Evolutionary conservation across 2,888 invertebrate genomes (phyloP).

Genomic region (Polydrusus pterygomalis): DNA sequence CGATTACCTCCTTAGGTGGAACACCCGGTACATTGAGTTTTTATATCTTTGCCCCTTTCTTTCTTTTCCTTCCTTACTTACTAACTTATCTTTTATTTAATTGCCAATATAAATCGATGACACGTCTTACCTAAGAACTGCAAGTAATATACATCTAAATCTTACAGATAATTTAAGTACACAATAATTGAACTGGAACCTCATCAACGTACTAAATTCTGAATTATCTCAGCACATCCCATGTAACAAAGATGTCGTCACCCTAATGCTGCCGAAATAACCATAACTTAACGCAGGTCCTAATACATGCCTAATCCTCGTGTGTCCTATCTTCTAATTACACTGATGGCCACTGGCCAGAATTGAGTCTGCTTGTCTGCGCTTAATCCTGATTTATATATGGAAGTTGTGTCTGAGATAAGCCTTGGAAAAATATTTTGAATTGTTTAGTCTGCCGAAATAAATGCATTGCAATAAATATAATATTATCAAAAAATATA

Average conservation of each 20-base stretch:
- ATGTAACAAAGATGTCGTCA: conserved; percentile 62
- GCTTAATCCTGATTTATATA: conserved; percentile 53
- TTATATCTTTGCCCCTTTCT: no score
- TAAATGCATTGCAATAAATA: background rate
- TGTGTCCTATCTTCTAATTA: conserved; percentile 67
- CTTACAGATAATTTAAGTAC: background rate
- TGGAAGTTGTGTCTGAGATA: conserved; percentile 28
- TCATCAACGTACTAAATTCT: conserved; percentile 2
- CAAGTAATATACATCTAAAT: no score
- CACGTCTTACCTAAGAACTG: no score
- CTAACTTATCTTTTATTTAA: no score
- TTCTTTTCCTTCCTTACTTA: no score
- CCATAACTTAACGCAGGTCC: conserved; percentile 66
- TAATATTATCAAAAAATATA: no score
- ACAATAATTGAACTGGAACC: background rate
- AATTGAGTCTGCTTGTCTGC: conserved; percentile 45
- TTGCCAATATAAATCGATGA: no score
- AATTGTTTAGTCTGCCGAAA: conserved; percentile 31
- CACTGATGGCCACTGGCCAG: conserved; percentile 62
- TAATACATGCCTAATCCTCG: conserved; percentile 68
- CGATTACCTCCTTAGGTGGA: no score
- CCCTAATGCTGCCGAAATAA: conserved; percentile 64
- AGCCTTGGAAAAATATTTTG: conserved; percentile 22
- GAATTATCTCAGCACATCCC: conserved; percentile 36
- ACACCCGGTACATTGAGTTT: no score